These are phyloP conservation scores for Polyploca ridens DNA, from an alignment of 2,888 invertebrate species.

Conservation along the genomic window DNA sequence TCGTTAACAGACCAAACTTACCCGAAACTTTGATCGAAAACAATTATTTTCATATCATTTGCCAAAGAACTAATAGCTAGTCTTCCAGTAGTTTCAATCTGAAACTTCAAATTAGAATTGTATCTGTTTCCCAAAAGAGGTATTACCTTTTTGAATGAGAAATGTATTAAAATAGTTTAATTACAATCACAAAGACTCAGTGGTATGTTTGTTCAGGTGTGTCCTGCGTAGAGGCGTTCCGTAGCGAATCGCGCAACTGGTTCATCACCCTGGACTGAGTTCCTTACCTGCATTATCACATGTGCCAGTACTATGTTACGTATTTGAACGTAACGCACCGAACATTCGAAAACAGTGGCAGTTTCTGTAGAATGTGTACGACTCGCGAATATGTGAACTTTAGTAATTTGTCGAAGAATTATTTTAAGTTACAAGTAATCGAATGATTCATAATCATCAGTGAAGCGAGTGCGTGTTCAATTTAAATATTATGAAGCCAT, in stretches of 20 bases:
- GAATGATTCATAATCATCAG: slow-evolving; percentile 14
- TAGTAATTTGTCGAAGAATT: neutral
- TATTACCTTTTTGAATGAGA: slow-evolving; percentile 4
- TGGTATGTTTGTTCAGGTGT: slow-evolving; percentile 64
- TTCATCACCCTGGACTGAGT: slow-evolving; percentile 36
- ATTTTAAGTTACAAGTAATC: slow-evolving; percentile 3
- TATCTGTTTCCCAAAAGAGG: too few relatives aligned
- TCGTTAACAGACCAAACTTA: neutral
- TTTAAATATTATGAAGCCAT: slow-evolving; percentile 49
- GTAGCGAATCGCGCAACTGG: slow-evolving; percentile 49
- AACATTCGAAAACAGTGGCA: slow-evolving; percentile 4
- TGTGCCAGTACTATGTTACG: slow-evolving; percentile 13
- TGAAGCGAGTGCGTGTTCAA: slow-evolving; percentile 33
- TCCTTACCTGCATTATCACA: slow-evolving; percentile 4
- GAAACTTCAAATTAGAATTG: neutral
- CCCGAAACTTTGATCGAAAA: neutral
- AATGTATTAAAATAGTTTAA: slow-evolving; percentile 16
- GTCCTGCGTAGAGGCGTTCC: slow-evolving; percentile 35
- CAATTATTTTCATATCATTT: neutral
- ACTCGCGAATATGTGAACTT: slow-evolving; percentile 8
- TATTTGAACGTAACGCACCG: slow-evolving; percentile 16
- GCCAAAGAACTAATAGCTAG: too few relatives aligned
- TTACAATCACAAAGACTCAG: slow-evolving; percentile 32
- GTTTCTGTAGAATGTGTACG: slow-evolving; percentile 8
- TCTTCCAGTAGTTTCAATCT: neutral